Evolutionary conservation across 1,140 invertebrate species (phyloP), one percentile per base, ranked within the genome.

Genomic region (Calliphora vicina): DNA sequence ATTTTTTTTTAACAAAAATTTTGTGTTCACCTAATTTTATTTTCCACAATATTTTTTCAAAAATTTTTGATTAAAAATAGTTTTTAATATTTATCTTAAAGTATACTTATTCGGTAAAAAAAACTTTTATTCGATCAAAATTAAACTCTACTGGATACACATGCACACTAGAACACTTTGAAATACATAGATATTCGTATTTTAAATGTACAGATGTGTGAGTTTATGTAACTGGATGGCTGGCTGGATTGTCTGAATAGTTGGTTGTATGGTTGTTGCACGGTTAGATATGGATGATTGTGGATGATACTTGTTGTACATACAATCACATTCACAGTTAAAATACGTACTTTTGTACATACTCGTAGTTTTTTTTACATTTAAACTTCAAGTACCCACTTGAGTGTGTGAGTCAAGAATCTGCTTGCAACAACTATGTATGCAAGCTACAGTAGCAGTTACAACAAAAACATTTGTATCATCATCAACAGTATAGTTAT

Each of bases 221-320:
- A n/a, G n/a, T n/a, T n/a, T n/a, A n/a, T n/a, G n/a, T n/a, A 25
- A 3, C 5, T 73, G 5, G 71, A 27, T 73, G 67, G n/a, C 2
- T 76, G 73, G 35, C 0, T 76, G 29, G 74, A 9, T 78, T 25
- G 67, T 8, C 1, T 72, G 23, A 20, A 23, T 72, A 20, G 20
- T 12, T 26, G 26, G 26, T 29, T 3, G 72, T 15, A 15, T 73
- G 72, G 26, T n/a, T n/a, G n/a, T n/a, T 73, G 72, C 15, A 26
- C 29, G 73, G 15, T 27, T 45, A 25, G 35, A 17, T 29, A 43
- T 43, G n/a, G 74, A 43, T 43, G 35, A 43, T 43, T 78, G 35
- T 78, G n/a, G 35, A 78, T 78, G 35, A 45, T 78, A 78, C 74
- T 43, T 74, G 72, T 43, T 78, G 23, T 25, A 78, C 35, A 78